Evolutionary conservation across 2,888 invertebrate genomes (phyloP), one percentile per base, ranked within the genome.

Genomic region (Heliconius cydno): DNA sequence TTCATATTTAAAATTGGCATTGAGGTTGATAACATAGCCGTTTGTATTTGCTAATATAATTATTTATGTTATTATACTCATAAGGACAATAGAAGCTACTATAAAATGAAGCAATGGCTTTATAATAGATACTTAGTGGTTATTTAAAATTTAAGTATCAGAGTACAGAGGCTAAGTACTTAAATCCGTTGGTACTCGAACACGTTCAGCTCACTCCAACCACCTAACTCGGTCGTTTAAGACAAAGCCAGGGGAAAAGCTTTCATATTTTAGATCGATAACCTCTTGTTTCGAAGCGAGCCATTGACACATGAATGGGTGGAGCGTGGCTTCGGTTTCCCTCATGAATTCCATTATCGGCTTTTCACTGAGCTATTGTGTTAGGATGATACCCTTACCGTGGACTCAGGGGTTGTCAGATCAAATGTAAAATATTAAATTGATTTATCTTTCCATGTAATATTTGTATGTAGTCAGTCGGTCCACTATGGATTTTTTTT

Each of bases 241-340:
- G 91, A 94, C 93, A 93, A 92, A 90, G 87, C 85, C 85, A 84
- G 86, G 87, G 88, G 90, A 89, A 89, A 92, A 90, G 87, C 91
- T 91, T 90, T 91, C 90, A 91, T 90, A 90, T 87, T 89, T 85
- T 87, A 81, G 83, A 83, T 83, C 83, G 80, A 83, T 83, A 82
- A 81, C 82, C 83, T 82, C 89, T 90, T 87, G 88, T 89, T 88
- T 84, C 85, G 88, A 88, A 86, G 88, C 87, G 87, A 92, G 87
- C 86, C 88, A 88, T 89, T 92, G 92, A 91, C 91, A 92, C 87
- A 86, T 90, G 90, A 91, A 89, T 82, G 81, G 82, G 75, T 89
- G 85, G 88, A 87, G 86, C 87, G 86, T 86, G 88, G 86, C 86
- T 85, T 87, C 87, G 87, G 88, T 89, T 89, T 90, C 89, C 87